Conservation (phyloP, 1,140 invertebrate genomes). For the Carcinoscorpius rotundicauda region DNA sequence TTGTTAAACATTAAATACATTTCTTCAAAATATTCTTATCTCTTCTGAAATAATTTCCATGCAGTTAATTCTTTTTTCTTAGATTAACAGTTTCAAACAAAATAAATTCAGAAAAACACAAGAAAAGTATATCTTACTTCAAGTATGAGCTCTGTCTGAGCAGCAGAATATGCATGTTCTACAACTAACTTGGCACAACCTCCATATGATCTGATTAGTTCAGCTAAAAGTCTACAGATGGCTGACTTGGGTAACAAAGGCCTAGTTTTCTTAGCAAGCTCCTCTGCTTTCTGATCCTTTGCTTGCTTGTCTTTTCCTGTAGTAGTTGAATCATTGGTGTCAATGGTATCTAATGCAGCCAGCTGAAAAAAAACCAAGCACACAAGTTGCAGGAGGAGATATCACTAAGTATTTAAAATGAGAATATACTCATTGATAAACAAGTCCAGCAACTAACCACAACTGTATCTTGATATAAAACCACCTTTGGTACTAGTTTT, state of each 20-base stretch:
- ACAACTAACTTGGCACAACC: constrained; percentile 61
- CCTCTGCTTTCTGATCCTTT: constrained; percentile 38
- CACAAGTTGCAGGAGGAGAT: background rate
- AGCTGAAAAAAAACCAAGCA: background rate
- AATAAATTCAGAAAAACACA: background rate
- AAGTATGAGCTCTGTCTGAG: constrained; percentile 48
- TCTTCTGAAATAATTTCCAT: no score
- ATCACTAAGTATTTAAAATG: no score
- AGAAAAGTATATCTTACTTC: constrained; percentile 38
- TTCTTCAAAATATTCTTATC: no score
- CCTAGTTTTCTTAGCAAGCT: constrained; percentile 33
- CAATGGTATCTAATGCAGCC: background rate
- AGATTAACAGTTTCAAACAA: no score
- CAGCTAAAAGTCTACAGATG: constrained; percentile 64
- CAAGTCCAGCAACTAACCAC: no score
- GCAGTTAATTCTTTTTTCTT: no score
- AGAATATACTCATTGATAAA: no score
- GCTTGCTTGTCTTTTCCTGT: constrained; percentile 14
- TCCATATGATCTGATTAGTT: constrained; percentile 66
- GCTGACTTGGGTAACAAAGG: constrained; percentile 60
- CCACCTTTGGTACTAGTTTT: no score
- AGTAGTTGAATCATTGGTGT: constrained; percentile 2
- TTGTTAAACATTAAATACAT: no score
- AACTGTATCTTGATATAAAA: no score
- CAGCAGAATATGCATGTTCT: constrained; percentile 52